Evolutionary conservation across 2,113 vertebrate genomes (phyloP).

Genomic region (Lathamus discolor): DNA sequence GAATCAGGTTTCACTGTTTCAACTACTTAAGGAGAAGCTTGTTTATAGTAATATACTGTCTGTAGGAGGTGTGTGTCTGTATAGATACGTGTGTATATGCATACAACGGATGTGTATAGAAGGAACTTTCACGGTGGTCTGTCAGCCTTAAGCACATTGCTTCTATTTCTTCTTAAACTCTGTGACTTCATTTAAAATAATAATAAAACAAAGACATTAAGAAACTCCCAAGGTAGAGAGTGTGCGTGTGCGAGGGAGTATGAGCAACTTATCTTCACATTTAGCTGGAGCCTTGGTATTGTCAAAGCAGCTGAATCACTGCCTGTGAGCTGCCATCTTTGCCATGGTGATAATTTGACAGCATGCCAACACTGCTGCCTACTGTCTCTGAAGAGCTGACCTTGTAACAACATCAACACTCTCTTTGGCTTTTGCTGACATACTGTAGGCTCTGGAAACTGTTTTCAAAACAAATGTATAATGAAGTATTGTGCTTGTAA

Average conservation of each 20-base stretch:
- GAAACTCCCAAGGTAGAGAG: background rate
- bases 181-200: background rate
- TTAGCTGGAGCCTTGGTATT: conserved; percentile 42
- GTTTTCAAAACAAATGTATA: conserved; percentile 74
- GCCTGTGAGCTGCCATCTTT: conserved; percentile 44
- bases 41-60: background rate
- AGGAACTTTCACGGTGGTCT: background rate
- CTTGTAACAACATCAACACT: conserved; percentile 69
- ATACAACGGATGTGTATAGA: background rate
- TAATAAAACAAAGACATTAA: background rate
- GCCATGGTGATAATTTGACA: conserved; percentile 60
- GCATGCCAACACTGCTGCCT: conserved; percentile 51
- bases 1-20: background rate
- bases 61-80: background rate
- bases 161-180: background rate
- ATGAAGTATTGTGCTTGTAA: conserved; percentile 67
- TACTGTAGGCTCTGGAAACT: conserved; percentile 62
- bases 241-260: background rate
- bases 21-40: background rate
- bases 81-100: background rate
- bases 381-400: conserved; percentile 68
- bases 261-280: conserved; percentile 5
- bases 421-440: conserved; percentile 71
- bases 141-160: background rate
- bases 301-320: conserved; percentile 69